Percentiles rank a stretch among this genome's conserved stretches.
Conservation (phyloP, 2,113 vertebrate genomes). For the Cisticola juncidis region DNA sequence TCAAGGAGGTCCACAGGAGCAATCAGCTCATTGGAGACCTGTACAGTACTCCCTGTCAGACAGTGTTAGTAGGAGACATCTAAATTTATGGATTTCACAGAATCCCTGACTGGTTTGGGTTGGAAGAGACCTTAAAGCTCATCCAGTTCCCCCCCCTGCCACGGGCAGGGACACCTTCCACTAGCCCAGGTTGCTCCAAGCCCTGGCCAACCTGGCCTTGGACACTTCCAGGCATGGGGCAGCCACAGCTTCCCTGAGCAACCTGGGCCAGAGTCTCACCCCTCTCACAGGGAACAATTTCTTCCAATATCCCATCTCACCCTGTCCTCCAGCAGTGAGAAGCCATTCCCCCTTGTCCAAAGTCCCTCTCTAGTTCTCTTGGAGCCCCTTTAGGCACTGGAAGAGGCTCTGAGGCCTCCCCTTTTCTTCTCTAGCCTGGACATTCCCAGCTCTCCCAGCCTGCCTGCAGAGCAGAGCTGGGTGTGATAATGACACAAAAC, state of each 20-base stretch:
- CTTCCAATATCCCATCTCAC: neutral
- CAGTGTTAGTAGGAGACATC: neutral
- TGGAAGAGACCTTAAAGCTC: neutral
- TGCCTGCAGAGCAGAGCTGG: neutral
- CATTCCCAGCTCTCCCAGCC: neutral
- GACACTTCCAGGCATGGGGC: neutral
- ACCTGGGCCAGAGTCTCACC: accelerated
- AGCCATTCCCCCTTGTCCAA: neutral
- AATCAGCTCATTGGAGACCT: neutral
- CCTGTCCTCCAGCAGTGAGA: neutral
- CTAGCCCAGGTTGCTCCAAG: neutral
- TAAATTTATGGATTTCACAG: neutral
- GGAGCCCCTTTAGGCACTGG: neutral
- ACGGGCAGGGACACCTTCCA: neutral
- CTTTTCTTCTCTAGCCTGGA: neutral
- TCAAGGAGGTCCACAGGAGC: neutral
- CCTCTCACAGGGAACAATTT: neutral
- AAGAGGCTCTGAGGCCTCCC: neutral
- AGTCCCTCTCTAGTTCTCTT: neutral
- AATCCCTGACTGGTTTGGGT: neutral
- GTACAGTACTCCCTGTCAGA: neutral
- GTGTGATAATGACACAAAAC: neutral
- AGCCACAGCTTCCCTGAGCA: neutral
- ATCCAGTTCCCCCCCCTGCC: neutral
- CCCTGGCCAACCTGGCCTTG: accelerated